Evolutionary conservation across 1,140 invertebrate species (phyloP).

Genomic region (Drosophila subobscura): DNA sequence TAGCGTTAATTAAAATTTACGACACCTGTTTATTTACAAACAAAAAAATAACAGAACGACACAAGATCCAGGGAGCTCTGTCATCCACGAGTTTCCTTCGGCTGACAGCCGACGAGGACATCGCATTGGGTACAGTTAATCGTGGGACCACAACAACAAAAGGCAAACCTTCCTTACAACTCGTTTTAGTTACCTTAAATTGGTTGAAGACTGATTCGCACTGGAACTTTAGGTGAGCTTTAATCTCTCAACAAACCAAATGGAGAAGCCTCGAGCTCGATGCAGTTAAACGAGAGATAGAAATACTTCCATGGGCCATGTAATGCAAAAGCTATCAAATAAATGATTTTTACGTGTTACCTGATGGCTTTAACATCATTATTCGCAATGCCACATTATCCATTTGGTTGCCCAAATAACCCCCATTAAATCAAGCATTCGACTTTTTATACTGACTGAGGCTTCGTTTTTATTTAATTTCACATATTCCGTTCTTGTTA

Average conservation of each 20-base stretch:
- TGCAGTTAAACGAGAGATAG: too few species aligned
- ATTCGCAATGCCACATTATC: conserved; percentile 11
- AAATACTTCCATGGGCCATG: too few species aligned
- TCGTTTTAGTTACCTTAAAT: not conserved
- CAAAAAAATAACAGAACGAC: conserved; percentile 51
- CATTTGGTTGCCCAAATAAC: not conserved
- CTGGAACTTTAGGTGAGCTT: too few species aligned
- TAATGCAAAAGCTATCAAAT: conserved; percentile 3
- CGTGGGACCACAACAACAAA: conserved; percentile 11
- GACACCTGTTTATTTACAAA: conserved; percentile 74
- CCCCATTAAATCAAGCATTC: conserved; percentile 43
- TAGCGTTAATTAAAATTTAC: conserved; percentile 85
- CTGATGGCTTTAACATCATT: conserved; percentile 8
- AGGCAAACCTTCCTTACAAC: not conserved
- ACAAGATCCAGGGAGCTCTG: conserved; percentile 40
- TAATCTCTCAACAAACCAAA: not conserved
- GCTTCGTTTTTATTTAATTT: conserved; percentile 82
- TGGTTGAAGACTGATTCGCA: not conserved
- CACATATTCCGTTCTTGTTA: conserved; percentile 72
- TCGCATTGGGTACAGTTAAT: conserved; percentile 3
- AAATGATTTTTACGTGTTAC: conserved; percentile 17
- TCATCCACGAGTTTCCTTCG: not conserved
- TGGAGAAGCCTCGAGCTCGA: not conserved
- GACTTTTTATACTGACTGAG: conserved; percentile 82
- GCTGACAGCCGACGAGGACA: not conserved